These are phyloP conservation scores for Cephus pygmeus DNA, from an alignment of 2,888 invertebrate species.

Conservation along the genomic window DNA sequence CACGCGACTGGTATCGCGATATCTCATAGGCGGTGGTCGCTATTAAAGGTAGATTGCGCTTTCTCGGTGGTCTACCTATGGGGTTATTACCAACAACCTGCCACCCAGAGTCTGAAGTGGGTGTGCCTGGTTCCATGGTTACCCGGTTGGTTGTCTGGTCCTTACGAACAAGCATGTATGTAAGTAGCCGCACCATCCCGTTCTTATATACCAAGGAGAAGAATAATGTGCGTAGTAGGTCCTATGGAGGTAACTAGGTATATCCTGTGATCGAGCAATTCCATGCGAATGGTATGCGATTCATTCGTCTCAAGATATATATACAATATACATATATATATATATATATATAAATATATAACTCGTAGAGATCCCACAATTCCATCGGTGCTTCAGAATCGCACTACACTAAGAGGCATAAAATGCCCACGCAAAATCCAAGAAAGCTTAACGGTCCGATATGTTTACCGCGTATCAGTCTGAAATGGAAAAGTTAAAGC, in stretches of 20 bases:
- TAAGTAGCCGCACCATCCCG: neutral
- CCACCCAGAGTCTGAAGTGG: constrained; percentile 51
- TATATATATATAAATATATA: too few relatives aligned
- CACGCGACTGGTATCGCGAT: neutral
- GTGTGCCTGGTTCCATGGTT: constrained; percentile 40
- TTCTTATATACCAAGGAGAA: constrained; percentile 1
- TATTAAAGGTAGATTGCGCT: constrained; percentile 55
- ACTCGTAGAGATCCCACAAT: neutral
- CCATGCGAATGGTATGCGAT: neutral
- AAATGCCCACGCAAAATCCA: neutral
- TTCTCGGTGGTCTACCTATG: constrained; percentile 57
- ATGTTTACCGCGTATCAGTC: neutral
- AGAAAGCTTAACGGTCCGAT: neutral
- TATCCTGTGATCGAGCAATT: neutral
- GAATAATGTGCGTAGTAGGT: neutral
- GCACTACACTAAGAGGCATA: neutral
- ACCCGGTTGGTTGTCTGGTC: neutral
- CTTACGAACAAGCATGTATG: neutral
- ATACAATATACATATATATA: too few relatives aligned
- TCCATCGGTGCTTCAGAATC: neutral
- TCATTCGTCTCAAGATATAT: neutral
- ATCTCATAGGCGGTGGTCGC: constrained; percentile 39
- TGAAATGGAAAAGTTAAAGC: neutral
- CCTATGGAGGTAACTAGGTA: neutral
- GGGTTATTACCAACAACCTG: constrained; percentile 55